These are phyloP conservation scores for Gymnocheta viridis DNA, from an alignment of 2,888 invertebrate genomes.

Conservation along the genomic window DNA sequence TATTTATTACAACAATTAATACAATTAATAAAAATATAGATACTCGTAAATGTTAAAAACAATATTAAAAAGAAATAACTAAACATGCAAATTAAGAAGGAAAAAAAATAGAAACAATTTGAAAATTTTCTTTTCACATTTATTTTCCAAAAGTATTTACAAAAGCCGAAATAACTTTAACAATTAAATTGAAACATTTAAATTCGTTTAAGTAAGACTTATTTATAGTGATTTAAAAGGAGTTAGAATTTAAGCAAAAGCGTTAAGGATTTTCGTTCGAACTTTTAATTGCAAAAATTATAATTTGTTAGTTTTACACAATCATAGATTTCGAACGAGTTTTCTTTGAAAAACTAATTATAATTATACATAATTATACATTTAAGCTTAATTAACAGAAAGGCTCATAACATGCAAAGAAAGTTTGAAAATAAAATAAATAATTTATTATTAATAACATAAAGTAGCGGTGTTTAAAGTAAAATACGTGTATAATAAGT, in stretches of 20 bases:
- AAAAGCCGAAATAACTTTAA: conserved; percentile 26
- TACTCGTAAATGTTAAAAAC: conserved; percentile 5
- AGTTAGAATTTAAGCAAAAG: neutral
- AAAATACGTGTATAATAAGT: neutral
- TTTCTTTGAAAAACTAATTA: neutral
- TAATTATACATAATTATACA: too few species aligned
- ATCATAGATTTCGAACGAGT: neutral
- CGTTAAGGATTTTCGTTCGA: neutral
- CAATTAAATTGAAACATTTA: conserved; percentile 21
- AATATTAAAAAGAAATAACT: conserved; percentile 17
- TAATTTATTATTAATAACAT: neutral
- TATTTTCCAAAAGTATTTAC: conserved; percentile 30
- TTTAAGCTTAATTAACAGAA: conserved; percentile 7
- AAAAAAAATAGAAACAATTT: neutral
- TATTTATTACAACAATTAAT: conserved; percentile 27
- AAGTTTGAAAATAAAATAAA: neutral
- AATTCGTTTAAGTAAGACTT: conserved; percentile 37
- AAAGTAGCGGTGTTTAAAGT: neutral
- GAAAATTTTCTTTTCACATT: conserved; percentile 33
- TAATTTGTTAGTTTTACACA: conserved; percentile 34
- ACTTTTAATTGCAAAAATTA: conserved; percentile 6
- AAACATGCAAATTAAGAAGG: conserved; percentile 45
- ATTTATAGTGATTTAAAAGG: neutral
- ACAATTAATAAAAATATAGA: neutral
- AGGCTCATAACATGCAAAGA: conserved; percentile 39